These are phyloP conservation scores for Octopus sinensis DNA, from an alignment of 1,140 invertebrate genomes.

Conservation along the genomic window DNA sequence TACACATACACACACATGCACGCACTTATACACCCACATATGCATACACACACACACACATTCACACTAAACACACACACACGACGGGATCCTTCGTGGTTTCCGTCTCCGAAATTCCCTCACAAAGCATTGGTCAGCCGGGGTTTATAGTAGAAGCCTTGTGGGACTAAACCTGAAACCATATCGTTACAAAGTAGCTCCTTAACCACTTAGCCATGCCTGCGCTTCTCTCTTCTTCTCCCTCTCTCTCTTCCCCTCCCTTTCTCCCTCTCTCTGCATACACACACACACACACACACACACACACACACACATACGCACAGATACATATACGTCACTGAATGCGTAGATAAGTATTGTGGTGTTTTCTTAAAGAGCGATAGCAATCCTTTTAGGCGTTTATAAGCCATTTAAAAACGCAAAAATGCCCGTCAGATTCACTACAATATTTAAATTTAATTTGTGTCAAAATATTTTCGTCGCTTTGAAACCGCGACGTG, in stretches of 20 bases:
- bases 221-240: background rate
- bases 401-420: background rate
- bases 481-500: background rate
- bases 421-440: background rate
- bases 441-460: background rate
- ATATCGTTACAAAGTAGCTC: too few species aligned
- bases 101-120: too few species aligned
- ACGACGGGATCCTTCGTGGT: too few species aligned
- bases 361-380: background rate
- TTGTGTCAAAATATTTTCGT: background rate
- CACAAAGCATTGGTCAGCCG: too few species aligned
- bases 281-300: background rate
- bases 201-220: too few species aligned
- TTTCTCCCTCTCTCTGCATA: background rate
- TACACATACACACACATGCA: too few species aligned
- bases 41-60: too few species aligned
- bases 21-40: too few species aligned
- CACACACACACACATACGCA: background rate
- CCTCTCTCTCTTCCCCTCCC: background rate
- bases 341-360: background rate
- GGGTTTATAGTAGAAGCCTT: too few species aligned
- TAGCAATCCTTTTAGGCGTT: background rate
- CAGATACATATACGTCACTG: background rate
- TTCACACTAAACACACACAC: too few species aligned
- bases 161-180: too few species aligned